Percentiles rank a stretch among this genome's conserved stretches.
phyloP scores from a whole-genome alignment of 2,797 vertebrate species.

The Hapalemur alaotrensis region DNA sequence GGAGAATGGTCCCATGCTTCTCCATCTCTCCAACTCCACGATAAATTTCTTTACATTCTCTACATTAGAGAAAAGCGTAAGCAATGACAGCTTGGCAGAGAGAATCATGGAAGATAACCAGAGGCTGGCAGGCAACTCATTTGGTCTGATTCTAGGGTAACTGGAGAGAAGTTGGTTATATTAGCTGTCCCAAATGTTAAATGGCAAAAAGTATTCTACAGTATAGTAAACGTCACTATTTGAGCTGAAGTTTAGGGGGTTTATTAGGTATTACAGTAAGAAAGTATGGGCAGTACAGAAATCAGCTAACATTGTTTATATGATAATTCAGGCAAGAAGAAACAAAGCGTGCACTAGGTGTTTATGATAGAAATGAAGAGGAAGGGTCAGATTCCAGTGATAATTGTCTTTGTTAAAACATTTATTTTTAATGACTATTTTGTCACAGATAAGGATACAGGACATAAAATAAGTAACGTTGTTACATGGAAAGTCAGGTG shows the following conservation, averaged over 20 bases:
- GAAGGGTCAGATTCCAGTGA: background rate
- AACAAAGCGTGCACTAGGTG: background rate
- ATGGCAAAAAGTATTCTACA: background rate
- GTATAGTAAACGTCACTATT: background rate
- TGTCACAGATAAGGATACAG: background rate
- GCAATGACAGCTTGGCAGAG: background rate
- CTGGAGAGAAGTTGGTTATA: background rate
- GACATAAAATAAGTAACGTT: background rate
- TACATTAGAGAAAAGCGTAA: background rate
- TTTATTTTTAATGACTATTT: background rate
- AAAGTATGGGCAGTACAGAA: background rate
- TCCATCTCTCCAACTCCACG: background rate
- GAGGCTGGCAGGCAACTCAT: background rate
- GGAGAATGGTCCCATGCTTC: background rate
- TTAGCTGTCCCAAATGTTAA: background rate
- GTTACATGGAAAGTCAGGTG: background rate
- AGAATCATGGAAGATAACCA: background rate
- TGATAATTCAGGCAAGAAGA: background rate
- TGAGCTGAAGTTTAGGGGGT: background rate
- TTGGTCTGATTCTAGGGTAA: background rate
- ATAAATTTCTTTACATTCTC: background rate
- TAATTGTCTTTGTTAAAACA: background rate
- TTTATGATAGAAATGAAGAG: background rate
- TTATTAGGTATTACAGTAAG: background rate
- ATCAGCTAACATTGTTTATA: background rate